These are phyloP conservation scores for Clunio marinus DNA, from an alignment of 2,888 invertebrate species.

Conservation along the genomic window DNA sequence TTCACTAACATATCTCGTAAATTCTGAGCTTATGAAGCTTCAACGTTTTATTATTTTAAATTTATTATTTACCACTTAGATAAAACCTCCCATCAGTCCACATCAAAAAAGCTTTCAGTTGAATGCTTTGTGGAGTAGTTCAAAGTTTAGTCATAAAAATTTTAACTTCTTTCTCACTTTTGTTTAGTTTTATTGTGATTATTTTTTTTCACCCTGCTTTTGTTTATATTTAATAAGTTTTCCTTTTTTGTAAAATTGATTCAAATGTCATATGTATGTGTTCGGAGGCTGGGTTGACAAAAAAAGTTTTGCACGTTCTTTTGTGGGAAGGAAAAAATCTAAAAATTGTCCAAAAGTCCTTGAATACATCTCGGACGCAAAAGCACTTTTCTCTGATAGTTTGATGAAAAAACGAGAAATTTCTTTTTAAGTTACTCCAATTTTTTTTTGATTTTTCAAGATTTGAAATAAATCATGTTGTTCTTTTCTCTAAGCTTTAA, in stretches of 20 bases:
- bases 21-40: neutral
- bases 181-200: neutral
- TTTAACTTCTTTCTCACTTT: neutral
- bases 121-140: neutral
- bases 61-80: too few species aligned
- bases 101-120: neutral
- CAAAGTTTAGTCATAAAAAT: neutral
- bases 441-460: too few species aligned
- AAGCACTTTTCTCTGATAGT: constrained; percentile 2
- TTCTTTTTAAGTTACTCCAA: too few species aligned
- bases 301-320: neutral
- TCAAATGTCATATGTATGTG: neutral
- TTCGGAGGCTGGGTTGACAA: neutral
- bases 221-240: neutral
- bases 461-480: too few species aligned
- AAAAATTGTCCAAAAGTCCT: neutral
- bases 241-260: neutral
- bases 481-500: too few species aligned
- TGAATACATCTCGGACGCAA: neutral
- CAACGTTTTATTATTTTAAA: neutral
- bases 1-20: too few species aligned
- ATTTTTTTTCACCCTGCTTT: neutral
- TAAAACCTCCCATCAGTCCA: too few species aligned
- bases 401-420: too few species aligned
- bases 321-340: neutral